Conservation (phyloP, 2,888 invertebrate genomes). For the Branchinecta sandiegonensis region DNA sequence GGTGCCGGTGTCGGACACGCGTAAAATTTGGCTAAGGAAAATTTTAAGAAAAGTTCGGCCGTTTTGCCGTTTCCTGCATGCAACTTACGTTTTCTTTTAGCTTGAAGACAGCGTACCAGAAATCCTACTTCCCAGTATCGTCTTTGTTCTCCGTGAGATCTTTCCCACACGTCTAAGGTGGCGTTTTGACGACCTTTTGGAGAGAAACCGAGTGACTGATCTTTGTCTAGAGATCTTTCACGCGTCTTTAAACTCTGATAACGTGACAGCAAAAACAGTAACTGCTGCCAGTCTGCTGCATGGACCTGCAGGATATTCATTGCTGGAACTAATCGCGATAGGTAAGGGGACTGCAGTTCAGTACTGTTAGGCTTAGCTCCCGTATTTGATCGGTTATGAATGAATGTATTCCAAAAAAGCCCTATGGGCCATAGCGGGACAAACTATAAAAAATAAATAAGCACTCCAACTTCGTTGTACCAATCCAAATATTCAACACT, state of each 20-base stretch:
- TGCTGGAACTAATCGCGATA: conserved; percentile 13
- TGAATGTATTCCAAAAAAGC: too few species aligned
- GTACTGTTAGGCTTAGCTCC: too few species aligned
- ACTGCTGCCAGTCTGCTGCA: conserved; percentile 10
- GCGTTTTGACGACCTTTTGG: not conserved
- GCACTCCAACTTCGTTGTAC: too few species aligned
- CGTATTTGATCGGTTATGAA: too few species aligned
- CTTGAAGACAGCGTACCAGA: not conserved
- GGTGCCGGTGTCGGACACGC: too few species aligned
- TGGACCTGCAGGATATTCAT: not conserved
- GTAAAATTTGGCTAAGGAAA: too few species aligned
- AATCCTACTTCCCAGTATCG: not conserved
- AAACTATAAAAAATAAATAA: too few species aligned
- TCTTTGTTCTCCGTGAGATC: not conserved
- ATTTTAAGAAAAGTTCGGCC: too few species aligned
- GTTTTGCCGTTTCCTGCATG: too few species aligned
- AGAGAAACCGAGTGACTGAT: conserved; percentile 7
- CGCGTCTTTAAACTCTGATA: not conserved
- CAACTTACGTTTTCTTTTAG: not conserved
- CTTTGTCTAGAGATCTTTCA: conserved; percentile 1
- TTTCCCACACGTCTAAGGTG: not conserved
- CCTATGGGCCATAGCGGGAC: too few species aligned
- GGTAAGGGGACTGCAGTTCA: not conserved
- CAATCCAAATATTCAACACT: too few species aligned
- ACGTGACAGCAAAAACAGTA: not conserved